phyloP scores from a whole-genome alignment of 2,113 vertebrate genomes.

The Oncorhynchus tshawytscha region DNA sequence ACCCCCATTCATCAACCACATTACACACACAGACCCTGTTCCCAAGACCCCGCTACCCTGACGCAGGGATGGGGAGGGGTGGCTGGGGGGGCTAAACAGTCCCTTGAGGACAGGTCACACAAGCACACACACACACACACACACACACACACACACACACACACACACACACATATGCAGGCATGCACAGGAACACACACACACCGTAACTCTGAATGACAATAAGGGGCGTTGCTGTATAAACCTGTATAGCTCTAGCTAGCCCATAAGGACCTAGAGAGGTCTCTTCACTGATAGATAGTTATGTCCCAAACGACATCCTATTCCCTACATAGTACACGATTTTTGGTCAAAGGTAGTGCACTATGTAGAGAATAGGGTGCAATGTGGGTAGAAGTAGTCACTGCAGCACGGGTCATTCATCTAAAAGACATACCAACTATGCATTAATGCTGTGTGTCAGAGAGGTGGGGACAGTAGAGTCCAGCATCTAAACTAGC shows the following conservation, averaged over 20 bases:
- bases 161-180: slow-evolving; percentile 1
- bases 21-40: slow-evolving; percentile 32
- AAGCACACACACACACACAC: slow-evolving; percentile 17
- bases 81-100: slow-evolving; percentile 5
- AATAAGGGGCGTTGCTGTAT: slow-evolving; percentile 30
- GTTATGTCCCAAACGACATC: neutral
- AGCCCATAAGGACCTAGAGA: slow-evolving; percentile 18
- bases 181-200: slow-evolving; percentile 31
- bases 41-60: slow-evolving; percentile 20
- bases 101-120: slow-evolving; percentile 13
- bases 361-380: no score
- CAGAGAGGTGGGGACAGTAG: slow-evolving; percentile 28
- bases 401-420: slow-evolving; percentile 12
- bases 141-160: slow-evolving; percentile 26
- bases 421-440: slow-evolving; percentile 28
- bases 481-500: slow-evolving; percentile 46
- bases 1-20: slow-evolving; percentile 72
- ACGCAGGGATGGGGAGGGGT: neutral
- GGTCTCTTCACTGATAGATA: neutral
- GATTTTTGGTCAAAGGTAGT: neutral
- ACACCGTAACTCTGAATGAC: slow-evolving; percentile 40
- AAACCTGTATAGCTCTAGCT: neutral
- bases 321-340: neutral
- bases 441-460: slow-evolving; percentile 43
- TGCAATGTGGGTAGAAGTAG: neutral